Percentiles rank a stretch among this genome's conserved stretches.
phyloP scores from a whole-genome alignment of 2,888 invertebrate genomes.

The Laspeyria flexula region DNA sequence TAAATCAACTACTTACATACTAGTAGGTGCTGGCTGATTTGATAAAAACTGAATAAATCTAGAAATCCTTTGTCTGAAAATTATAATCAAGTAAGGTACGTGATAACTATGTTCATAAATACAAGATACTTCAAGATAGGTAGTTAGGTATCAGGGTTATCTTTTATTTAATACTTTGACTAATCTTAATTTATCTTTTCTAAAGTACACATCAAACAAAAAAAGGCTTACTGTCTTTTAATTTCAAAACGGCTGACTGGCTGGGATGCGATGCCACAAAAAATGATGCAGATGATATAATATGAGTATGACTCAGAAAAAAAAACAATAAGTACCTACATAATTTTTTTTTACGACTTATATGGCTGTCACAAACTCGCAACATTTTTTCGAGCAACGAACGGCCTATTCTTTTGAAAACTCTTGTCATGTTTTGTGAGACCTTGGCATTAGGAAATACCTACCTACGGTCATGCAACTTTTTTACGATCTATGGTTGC shows the following conservation, averaged over 20 bases:
- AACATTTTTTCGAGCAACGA: conserved; percentile 28
- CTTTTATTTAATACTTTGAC: conserved; percentile 15
- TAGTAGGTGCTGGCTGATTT: no score
- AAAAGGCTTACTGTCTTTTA: conserved; percentile 21
- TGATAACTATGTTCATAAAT: no score
- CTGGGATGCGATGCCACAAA: conserved; percentile 14
- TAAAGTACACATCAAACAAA: conserved; percentile 13
- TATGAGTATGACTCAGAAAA: conserved; percentile 29
- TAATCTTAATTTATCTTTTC: conserved; percentile 10
- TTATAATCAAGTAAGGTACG: no score
- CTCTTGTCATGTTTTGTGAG: conserved; percentile 25
- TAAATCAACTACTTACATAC: no score
- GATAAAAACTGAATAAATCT: no score
- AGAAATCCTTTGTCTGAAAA: no score
- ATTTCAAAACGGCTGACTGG: conserved; percentile 17
- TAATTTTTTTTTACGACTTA: conserved; percentile 8
- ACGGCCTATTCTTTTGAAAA: conserved; percentile 27
- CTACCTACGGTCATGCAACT: conserved; percentile 32
- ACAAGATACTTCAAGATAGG: no score
- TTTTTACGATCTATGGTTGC: conserved; percentile 22
- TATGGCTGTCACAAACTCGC: conserved; percentile 33
- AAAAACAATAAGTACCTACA: conserved; percentile 14
- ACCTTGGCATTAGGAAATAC: conserved; percentile 41
- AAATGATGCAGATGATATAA: conserved; percentile 24
- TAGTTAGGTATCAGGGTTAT: no score